Evolutionary conservation across 2,797 vertebrate species (phyloP).

Genomic region (Hozukius guyotensis): DNA sequence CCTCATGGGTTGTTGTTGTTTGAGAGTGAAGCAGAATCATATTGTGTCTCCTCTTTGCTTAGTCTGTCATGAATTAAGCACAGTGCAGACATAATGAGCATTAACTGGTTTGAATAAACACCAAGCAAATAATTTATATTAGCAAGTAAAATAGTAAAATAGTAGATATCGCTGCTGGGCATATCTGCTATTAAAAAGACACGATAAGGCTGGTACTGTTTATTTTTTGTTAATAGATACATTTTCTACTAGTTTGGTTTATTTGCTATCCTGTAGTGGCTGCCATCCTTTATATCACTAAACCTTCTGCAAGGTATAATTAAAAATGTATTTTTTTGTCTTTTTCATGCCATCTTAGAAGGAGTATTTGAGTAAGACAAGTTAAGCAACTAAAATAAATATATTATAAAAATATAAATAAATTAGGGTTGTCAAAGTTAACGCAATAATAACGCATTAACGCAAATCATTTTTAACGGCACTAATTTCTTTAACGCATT

Average conservation of each 20-base stretch:
- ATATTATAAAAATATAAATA: too few species aligned
- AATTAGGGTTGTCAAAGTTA: too few species aligned
- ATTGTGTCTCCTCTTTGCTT: neutral
- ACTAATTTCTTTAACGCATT: too few species aligned
- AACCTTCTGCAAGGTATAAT: neutral
- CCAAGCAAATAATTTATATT: neutral
- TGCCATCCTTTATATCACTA: neutral
- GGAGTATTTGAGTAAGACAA: neutral
- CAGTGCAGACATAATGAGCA: neutral
- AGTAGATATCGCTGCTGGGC: neutral
- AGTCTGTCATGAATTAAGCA: neutral
- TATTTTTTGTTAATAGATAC: neutral
- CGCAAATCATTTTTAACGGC: too few species aligned
- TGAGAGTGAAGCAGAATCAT: conserved; percentile 4
- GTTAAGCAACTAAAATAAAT: neutral
- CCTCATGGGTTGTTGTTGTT: conserved; percentile 1
- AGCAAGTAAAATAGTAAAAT: neutral
- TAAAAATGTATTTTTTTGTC: neutral
- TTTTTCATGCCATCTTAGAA: neutral
- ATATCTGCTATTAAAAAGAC: neutral
- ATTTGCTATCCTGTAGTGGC: neutral
- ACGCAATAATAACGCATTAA: too few species aligned
- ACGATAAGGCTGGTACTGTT: neutral
- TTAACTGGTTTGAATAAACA: neutral
- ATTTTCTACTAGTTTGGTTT: neutral